These are phyloP conservation scores for Pyrochroa serraticornis DNA, from an alignment of 2,888 invertebrate species.

Conservation along the genomic window DNA sequence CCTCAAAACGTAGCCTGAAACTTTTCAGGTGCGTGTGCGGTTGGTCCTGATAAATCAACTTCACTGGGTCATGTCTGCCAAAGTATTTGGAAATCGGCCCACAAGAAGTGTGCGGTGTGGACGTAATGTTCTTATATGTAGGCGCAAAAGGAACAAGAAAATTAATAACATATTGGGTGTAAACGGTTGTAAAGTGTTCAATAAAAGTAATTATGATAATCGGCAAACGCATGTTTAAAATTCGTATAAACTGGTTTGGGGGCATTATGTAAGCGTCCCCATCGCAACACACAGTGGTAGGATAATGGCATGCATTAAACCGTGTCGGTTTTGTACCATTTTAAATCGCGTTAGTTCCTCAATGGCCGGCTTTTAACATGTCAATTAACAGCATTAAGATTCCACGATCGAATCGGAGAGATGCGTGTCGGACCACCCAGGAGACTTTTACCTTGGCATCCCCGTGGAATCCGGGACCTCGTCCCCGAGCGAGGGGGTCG, in stretches of 20 bases:
- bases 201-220: constrained; percentile 23
- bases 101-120: too few species aligned
- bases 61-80: too few species aligned
- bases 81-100: too few species aligned
- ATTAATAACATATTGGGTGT: background rate
- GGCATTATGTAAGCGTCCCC: constrained; percentile 46
- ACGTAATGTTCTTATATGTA: too few species aligned
- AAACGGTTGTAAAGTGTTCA: constrained; percentile 1
- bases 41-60: too few species aligned
- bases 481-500: background rate
- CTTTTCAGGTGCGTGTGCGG: too few species aligned
- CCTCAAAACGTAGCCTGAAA: too few species aligned
- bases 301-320: constrained; percentile 47
- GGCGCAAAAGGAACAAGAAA: too few species aligned
- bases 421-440: constrained; percentile 36
- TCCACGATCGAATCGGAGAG: constrained; percentile 43
- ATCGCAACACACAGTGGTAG: constrained; percentile 25
- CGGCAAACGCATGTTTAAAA: constrained; percentile 30
- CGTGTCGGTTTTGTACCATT: constrained; percentile 51
- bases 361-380: constrained; percentile 47
- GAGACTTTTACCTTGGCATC: constrained; percentile 10
- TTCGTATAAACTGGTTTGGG: constrained; percentile 49
- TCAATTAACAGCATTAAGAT: constrained; percentile 53
- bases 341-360: constrained; percentile 43
- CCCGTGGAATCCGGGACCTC: constrained; percentile 2